These are phyloP conservation scores for Parotia lawesii DNA, from an alignment of 2,113 vertebrate species.

Conservation along the genomic window DNA sequence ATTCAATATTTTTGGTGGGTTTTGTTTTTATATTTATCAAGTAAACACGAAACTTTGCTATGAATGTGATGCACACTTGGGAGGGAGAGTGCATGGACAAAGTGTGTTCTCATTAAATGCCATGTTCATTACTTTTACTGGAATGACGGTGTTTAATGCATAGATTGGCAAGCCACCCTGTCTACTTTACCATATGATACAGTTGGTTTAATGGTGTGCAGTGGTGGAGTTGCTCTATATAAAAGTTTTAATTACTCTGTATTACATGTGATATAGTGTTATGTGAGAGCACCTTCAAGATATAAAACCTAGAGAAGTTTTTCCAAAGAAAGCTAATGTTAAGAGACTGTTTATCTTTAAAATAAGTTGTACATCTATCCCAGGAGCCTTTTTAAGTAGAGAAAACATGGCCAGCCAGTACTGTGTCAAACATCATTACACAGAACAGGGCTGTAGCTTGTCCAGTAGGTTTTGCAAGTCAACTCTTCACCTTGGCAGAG, in stretches of 20 bases:
- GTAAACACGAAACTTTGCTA: not conserved
- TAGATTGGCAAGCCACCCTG: not conserved
- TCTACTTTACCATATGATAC: not conserved
- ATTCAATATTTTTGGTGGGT: not conserved
- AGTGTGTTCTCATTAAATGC: not conserved
- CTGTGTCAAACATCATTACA: not conserved
- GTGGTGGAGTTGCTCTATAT: not conserved
- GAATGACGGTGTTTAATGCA: not conserved
- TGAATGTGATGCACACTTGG: not conserved
- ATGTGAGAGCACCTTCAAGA: not conserved
- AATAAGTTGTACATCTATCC: not conserved
- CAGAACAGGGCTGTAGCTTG: not conserved
- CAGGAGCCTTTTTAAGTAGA: not conserved
- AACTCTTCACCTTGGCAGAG: not conserved
- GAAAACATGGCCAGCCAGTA: not conserved
- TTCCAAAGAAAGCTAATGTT: not conserved
- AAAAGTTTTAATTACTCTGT: not conserved
- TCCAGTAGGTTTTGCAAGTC: not conserved
- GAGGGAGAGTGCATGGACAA: not conserved
- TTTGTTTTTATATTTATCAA: not conserved
- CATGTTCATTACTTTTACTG: not conserved
- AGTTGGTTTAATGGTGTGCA: not conserved
- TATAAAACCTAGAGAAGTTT: not conserved
- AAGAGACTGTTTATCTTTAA: not conserved
- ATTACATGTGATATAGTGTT: not conserved